Evolutionary conservation across 2,113 vertebrate genomes (phyloP).

Genomic region (Clarias gariepinus): DNA sequence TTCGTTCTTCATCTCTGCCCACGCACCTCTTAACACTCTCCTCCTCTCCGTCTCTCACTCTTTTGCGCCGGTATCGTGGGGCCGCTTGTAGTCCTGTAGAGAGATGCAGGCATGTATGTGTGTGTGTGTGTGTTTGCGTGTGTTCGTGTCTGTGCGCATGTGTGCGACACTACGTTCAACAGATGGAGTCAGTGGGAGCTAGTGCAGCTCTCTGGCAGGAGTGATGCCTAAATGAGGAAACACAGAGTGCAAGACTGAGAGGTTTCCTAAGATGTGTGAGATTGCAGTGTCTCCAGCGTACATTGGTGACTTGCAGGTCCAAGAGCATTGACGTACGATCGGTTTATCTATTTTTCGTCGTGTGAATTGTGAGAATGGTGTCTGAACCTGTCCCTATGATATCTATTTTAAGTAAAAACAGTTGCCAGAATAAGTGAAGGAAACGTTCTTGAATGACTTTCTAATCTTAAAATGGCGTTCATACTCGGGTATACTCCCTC

Average conservation of each 20-base stretch:
- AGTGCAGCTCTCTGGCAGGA: not conserved
- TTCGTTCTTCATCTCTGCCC: constrained; percentile 24
- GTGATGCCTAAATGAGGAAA: constrained; percentile 55
- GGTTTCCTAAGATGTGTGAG: constrained; percentile 53
- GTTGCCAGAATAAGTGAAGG: not conserved
- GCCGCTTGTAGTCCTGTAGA: constrained; percentile 8
- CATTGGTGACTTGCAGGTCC: not conserved
- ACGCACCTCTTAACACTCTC: constrained; percentile 24
- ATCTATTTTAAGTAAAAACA: not conserved
- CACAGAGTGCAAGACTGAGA: constrained; percentile 56
- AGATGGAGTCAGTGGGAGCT: constrained; percentile 30
- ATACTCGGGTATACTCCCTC: no score
- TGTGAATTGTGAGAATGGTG: not conserved
- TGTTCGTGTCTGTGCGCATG: not conserved
- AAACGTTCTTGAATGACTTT: not conserved
- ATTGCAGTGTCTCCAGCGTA: constrained; percentile 47
- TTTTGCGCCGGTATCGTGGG: not conserved
- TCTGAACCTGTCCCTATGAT: not conserved
- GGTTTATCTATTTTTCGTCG: no score
- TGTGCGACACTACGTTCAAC: not conserved
- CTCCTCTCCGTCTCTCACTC: constrained; percentile 16
- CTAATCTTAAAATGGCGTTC: not conserved
- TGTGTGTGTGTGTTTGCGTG: not conserved
- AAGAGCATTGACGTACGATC: not conserved
- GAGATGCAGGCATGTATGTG: not conserved